Percentiles rank a stretch among this genome's conserved stretches.
phyloP scores from a whole-genome alignment of 2,113 vertebrate species.

The Lepus timidus region DNA sequence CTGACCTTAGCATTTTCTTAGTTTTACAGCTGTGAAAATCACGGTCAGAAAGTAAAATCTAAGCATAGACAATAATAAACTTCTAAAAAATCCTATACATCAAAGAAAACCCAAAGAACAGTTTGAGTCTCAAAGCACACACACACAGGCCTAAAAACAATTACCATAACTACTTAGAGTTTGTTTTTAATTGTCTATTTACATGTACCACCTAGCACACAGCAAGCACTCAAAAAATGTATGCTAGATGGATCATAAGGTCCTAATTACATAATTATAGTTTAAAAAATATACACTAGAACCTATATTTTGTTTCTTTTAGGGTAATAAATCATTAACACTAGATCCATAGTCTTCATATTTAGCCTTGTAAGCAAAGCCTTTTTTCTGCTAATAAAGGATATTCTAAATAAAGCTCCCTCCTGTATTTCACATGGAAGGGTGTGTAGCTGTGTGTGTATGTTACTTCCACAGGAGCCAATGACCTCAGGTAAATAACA shows the following conservation, averaged over 20 bases:
- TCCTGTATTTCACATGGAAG: neutral
- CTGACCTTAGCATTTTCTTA: conserved; percentile 11
- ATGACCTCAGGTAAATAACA: neutral
- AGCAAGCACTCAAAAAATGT: neutral
- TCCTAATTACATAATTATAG: neutral
- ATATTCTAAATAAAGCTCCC: neutral
- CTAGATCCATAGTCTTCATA: conserved; percentile 2
- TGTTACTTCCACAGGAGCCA: conserved; percentile 7
- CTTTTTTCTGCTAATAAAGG: conserved; percentile 1
- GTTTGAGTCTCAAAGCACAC: neutral
- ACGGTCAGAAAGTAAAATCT: conserved; percentile 18
- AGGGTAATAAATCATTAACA: conserved; percentile 23
- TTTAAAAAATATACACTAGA: neutral
- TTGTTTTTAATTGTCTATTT: conserved; percentile 11
- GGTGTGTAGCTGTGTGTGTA: neutral
- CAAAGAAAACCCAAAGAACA: neutral
- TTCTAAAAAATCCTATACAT: neutral
- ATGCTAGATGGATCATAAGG: neutral
- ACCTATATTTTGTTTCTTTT: neutral
- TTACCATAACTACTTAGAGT: neutral
- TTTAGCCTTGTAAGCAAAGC: neutral
- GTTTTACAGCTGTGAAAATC: neutral
- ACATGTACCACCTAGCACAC: neutral
- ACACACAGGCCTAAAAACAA: neutral
- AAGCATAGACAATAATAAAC: neutral